Percentiles rank a stretch among this genome's conserved stretches.
These are phyloP conservation scores for Hippopotamus amphibius DNA, from an alignment of 2,113 vertebrate genomes.

Conservation along the genomic window DNA sequence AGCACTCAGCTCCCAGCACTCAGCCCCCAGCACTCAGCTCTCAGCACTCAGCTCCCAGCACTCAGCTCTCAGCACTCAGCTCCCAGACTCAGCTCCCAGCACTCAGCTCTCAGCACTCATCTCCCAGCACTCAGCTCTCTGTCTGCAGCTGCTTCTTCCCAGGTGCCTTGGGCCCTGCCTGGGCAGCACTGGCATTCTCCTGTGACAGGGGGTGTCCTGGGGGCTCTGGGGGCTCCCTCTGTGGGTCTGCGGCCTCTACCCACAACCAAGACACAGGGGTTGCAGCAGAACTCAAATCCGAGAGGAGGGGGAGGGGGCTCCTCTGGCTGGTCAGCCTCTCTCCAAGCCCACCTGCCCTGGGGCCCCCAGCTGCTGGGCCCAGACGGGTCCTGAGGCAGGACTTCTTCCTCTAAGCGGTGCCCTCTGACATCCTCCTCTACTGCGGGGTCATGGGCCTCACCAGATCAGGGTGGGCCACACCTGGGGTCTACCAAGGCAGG, in stretches of 20 bases:
- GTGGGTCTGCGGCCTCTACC: too few species aligned
- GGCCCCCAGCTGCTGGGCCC: rapidly evolving
- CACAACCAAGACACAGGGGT: rapidly evolving
- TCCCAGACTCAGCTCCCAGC: too few species aligned
- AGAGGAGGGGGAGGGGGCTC: rapidly evolving
- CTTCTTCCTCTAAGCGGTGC: too few species aligned
- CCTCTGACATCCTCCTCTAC: not conserved
- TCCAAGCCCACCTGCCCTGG: not conserved
- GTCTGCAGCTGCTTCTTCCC: rapidly evolving
- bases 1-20: constrained; percentile 5
- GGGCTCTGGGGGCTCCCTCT: not conserved
- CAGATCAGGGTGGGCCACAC: not conserved
- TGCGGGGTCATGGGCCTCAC: not conserved
- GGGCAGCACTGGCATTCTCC: not conserved
- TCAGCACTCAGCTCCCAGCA: too few species aligned
- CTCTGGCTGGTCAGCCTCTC: not conserved
- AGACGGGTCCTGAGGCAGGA: not conserved
- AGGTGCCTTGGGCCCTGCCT: not conserved
- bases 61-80: too few species aligned
- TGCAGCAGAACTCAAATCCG: too few species aligned
- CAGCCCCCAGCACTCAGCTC: too few species aligned
- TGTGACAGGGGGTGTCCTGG: not conserved
- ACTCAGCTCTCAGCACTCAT: too few species aligned
- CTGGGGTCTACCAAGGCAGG: not conserved
- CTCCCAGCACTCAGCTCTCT: too few species aligned